phyloP scores from a whole-genome alignment of 2,113 vertebrate species.

The Tichodroma muraria region DNA sequence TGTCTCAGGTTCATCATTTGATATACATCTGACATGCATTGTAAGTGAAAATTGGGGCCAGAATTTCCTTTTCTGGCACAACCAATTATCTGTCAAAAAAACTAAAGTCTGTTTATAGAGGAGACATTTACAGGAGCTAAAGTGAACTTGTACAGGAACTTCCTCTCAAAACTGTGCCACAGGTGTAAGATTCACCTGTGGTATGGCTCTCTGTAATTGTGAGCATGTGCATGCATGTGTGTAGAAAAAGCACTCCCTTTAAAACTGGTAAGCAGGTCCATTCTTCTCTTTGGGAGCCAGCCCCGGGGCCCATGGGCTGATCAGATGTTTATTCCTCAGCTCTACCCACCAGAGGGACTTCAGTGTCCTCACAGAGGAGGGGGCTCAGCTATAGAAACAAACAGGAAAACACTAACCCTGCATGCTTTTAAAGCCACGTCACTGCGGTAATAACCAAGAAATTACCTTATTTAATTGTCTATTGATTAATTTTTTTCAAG shows the following conservation, averaged over 20 bases:
- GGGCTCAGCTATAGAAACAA: neutral
- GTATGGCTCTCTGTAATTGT: neutral
- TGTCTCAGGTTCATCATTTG: neutral
- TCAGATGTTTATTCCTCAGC: neutral
- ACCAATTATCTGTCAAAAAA: neutral
- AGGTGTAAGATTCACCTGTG: neutral
- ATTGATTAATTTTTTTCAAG: neutral
- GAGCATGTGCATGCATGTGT: rapidly evolving
- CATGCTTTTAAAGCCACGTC: neutral
- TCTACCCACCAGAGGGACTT: neutral
- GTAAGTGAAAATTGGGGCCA: neutral
- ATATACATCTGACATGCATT: neutral
- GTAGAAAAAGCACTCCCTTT: neutral
- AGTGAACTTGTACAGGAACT: neutral
- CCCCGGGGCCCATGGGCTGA: neutral
- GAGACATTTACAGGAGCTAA: neutral
- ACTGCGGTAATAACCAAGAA: neutral
- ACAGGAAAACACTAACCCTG: neutral
- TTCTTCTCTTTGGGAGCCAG: neutral
- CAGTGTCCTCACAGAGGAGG: neutral
- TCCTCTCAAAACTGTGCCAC: neutral
- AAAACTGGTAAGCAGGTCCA: neutral
- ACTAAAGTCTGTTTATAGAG: neutral
- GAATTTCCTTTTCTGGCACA: neutral
- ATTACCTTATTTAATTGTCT: neutral